Evolutionary conservation across 2,797 vertebrate genomes (phyloP).

Genomic region (Valencia hispanica): DNA sequence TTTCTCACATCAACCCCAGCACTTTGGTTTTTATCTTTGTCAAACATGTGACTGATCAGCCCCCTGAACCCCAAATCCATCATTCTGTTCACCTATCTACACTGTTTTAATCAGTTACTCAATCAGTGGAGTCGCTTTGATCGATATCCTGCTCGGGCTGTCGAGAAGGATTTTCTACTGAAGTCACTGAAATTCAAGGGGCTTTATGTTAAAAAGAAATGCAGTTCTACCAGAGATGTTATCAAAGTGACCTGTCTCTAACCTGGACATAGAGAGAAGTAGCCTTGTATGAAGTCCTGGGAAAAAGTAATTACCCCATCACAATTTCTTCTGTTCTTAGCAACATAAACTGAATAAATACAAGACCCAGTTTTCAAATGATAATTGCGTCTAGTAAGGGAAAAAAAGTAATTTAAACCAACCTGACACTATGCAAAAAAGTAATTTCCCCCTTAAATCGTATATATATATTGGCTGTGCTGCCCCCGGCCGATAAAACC

Average conservation of each 20-base stretch:
- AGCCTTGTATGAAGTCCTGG: background rate
- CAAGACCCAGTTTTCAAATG: background rate
- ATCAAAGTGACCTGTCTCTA: background rate
- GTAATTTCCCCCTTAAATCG: background rate
- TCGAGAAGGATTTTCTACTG: conserved; percentile 6
- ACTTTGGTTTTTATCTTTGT: conserved; percentile 31
- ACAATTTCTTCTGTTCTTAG: background rate
- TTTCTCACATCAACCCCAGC: background rate
- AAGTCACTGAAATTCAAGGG: background rate
- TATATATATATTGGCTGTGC: no score
- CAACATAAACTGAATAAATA: background rate
- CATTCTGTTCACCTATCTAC: background rate
- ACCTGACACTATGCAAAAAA: background rate
- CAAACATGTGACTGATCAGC: conserved; percentile 33
- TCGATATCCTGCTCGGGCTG: conserved; percentile 23
- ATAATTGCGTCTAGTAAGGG: background rate
- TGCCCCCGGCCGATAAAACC: no score
- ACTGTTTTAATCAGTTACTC: conserved; percentile 32
- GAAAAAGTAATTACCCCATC: background rate
- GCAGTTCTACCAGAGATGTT: background rate
- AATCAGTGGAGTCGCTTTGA: conserved; percentile 27
- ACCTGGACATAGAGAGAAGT: background rate
- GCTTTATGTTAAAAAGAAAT: background rate
- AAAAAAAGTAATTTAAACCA: background rate
- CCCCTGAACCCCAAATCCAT: conserved; percentile 16